Base-by-base conservation (phyloP, 2,113 vertebrate species). In the Brevimyrus niger region DNA sequence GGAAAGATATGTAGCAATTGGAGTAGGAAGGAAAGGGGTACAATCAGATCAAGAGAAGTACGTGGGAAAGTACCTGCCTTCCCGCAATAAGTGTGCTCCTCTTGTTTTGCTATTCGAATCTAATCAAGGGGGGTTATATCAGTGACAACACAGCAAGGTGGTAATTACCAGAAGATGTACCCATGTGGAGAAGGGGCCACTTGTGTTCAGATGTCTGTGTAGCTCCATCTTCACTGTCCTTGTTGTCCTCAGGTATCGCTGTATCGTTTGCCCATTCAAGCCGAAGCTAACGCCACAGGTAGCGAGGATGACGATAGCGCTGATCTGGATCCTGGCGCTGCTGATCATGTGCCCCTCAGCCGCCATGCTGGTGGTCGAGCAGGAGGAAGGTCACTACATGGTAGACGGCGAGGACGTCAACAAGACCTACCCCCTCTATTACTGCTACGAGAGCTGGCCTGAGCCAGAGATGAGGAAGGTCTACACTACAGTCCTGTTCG, bases 401-500 rank as follows among this genome's bases (percentile, higher is more conserved):
- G 89, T 94, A 7, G 31, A 92, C 61, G 53, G 47, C 17, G 84
- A 88, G 48, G 58, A 91, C 73, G 58, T 35, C 76, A 93, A 92
- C 86, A 86, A 80, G 31, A 91, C 90, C 3, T 93, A 91, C 53
- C 91, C 93, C 19, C 88, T 92, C 61, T 94, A 93, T 83, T 93
- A 91, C 46, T 94, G 94, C 93, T 94, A 93, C 4, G 94, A 94
- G 89, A 92, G 89, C 47, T 94, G 93, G 94, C 93, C 94, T 1
- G 86, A 92, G n/a, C 91, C 87, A 0, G 89, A 91, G 87, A 94
- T 94, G 93, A 90, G 91, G 44, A 94, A 92, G 65, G 89, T 94
- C 69, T 94, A 94, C 73, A 94, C 94, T 23, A 93, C 91, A 0
- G 91, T 94, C 10, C 92, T 94, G 65, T 94, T 94, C 48, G 85